A percentile compares a stretch with the other conserved stretches of the same genome.
These are phyloP conservation scores for Sebastes minor DNA, from an alignment of 2,797 vertebrate genomes.

Conservation along the genomic window DNA sequence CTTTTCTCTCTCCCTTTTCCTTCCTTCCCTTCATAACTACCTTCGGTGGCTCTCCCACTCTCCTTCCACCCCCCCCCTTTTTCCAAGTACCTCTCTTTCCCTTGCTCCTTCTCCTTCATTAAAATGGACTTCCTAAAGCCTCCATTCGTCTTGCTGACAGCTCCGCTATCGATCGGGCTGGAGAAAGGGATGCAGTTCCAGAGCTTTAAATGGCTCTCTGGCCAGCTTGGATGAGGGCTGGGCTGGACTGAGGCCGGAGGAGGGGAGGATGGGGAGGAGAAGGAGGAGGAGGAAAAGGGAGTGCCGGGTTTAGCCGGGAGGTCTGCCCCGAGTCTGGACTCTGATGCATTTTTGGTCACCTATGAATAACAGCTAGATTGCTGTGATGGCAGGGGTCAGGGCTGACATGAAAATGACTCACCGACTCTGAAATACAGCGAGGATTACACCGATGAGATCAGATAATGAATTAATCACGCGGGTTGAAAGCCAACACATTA, in stretches of 20 bases:
- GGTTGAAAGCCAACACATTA: slow-evolving; percentile 50
- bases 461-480: slow-evolving; percentile 61
- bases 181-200: slow-evolving; percentile 77
- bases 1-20: slow-evolving; percentile 11
- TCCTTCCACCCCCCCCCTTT: slow-evolving; percentile 23
- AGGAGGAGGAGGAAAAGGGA: slow-evolving; percentile 8
- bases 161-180: slow-evolving; percentile 75
- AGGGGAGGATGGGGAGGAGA: slow-evolving; percentile 7
- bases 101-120: slow-evolving; percentile 76
- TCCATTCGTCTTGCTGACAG: slow-evolving; percentile 86
- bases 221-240: slow-evolving; percentile 52
- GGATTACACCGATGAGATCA: slow-evolving; percentile 51
- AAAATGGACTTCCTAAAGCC: slow-evolving; percentile 86
- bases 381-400: slow-evolving; percentile 24
- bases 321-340: slow-evolving; percentile 45
- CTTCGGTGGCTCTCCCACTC: slow-evolving; percentile 33
- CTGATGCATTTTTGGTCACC: slow-evolving; percentile 40
- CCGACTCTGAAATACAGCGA: slow-evolving; percentile 23
- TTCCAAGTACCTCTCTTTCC: slow-evolving; percentile 67
- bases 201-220: slow-evolving; percentile 80
- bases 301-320: slow-evolving; percentile 50
- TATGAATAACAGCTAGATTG: slow-evolving; percentile 35
- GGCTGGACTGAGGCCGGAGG: slow-evolving; percentile 51
- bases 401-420: slow-evolving; percentile 49
- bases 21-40: slow-evolving; percentile 44